Base-by-base conservation (phyloP, 2,113 vertebrate species). In the Accipiter cooperii region DNA sequence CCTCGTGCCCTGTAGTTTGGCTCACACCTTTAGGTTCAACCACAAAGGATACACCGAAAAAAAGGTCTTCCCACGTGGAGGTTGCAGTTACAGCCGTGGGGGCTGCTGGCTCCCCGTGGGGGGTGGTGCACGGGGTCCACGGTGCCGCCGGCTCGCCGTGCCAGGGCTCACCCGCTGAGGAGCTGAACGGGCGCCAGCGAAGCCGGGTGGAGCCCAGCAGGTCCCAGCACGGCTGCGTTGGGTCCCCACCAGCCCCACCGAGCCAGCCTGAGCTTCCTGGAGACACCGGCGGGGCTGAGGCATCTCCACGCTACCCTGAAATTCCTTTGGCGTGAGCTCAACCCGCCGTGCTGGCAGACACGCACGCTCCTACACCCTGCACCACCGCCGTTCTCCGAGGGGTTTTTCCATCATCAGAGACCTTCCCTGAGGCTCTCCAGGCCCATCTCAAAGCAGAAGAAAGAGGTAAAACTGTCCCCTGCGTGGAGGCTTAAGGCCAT, bases 61-160 rank as follows among this genome's bases (percentile, higher is more conserved):
- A 7, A 1, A 18, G 7, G 15, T 13, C n/a, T 33, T n/a, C 54
- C 54, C 13, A 2, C 0, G 0, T 1, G 13, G 38, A 63, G 57
- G 47, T 4, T 64, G 64, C 44, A 9, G 52, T 19, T 44, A 8
- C 6, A 66, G 54, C 52, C 17, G 0, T 2, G 33, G 76, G 29
- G 36, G 42, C n/a, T 52, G 12, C 21, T 5, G 6, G 28, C 21
- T 54, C 34, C 63, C 4, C 9, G 9, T 29, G 26, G 52, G 3
- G 3, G 44, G 33, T 20, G 44, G 55, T 24, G 10, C 2, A 0
- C 1, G 8, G 51, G 25, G 51, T 34, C 29, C 8, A 1, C 2
- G 9, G 38, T 77, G 63, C 70, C 9, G 8, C n/a, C 13, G 38
- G 29, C 29, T 58, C 4, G 1, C 36, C 6, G 0, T 52, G 77